Percentiles rank a stretch among this genome's conserved stretches.
Conservation (phyloP, 2,888 invertebrate species). For the Athalia rosae region DNA sequence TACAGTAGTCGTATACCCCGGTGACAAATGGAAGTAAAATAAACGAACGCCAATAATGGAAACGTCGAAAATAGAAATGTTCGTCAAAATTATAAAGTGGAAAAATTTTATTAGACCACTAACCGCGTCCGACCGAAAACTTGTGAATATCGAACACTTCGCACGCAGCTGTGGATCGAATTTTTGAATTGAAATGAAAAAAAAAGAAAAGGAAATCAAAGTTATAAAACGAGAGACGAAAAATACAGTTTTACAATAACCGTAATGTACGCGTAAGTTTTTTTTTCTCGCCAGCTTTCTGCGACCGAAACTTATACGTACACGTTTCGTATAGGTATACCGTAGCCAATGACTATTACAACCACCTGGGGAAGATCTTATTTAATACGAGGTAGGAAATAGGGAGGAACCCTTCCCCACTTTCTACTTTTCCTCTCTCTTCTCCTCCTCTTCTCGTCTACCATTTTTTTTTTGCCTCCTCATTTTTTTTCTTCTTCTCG, state of each 20-base stretch:
- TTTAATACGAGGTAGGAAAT: constrained; percentile 2
- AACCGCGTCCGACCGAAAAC: too few relatives aligned
- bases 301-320: neutral
- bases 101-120: too few relatives aligned
- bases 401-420: neutral
- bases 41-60: neutral
- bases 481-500: neutral
- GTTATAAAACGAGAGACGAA: too few relatives aligned
- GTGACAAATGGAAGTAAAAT: neutral
- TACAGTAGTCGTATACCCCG: neutral
- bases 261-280: neutral
- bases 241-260: neutral
- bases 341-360: constrained; percentile 36
- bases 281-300: constrained; percentile 30
- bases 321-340: neutral
- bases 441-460: too few relatives aligned
- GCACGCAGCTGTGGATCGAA: too few relatives aligned
- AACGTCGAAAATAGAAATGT: neutral
- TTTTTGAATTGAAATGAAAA: too few relatives aligned
- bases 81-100: too few relatives aligned
- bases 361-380: constrained; percentile 35
- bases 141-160: too few relatives aligned
- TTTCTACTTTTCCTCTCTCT: neutral
- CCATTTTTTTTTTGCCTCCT: neutral
- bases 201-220: too few relatives aligned